Conservation (phyloP, 1,140 invertebrate species). For the Brachystomella parvula region DNA sequence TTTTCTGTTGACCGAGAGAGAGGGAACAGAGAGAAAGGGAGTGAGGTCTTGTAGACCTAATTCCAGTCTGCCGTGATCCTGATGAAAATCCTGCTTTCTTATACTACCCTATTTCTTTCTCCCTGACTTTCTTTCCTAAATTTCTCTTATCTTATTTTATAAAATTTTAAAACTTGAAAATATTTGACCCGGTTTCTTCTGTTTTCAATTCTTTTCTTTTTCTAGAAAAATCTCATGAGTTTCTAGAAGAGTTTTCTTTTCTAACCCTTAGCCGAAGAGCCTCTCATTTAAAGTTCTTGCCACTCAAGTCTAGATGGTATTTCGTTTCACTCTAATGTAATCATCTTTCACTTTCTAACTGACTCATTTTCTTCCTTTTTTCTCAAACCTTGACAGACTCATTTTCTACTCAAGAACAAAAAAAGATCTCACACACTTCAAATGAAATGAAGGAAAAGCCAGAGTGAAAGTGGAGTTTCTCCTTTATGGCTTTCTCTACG, state of each 20-base stretch:
- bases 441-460: too few relatives aligned
- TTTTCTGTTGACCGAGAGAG: too few relatives aligned
- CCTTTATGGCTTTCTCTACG: not conserved
- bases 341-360: not conserved
- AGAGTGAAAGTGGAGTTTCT: too few relatives aligned
- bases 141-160: not conserved
- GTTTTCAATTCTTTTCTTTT: not conserved
- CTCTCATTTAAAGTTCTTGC: not conserved
- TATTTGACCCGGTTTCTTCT: not conserved
- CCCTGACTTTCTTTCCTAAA: not conserved
- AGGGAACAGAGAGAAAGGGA: too few relatives aligned
- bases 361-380: not conserved
- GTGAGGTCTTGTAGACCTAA: too few relatives aligned
- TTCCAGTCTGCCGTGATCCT: not conserved
- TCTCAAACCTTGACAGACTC: not conserved
- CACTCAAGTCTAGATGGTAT: not conserved
- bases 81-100: not conserved
- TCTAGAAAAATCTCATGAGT: too few relatives aligned
- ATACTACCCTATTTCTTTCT: not conserved
- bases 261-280: not conserved
- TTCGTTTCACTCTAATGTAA: slow-evolving; percentile 7
- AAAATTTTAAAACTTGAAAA: not conserved
- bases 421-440: not conserved
- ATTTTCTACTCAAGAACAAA: not conserved
- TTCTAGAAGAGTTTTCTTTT: too few relatives aligned